A percentile compares a stretch with the other conserved stretches of the same genome.
phyloP scores from a whole-genome alignment of 1,140 invertebrate species.

The Lordiphosa mommai region DNA sequence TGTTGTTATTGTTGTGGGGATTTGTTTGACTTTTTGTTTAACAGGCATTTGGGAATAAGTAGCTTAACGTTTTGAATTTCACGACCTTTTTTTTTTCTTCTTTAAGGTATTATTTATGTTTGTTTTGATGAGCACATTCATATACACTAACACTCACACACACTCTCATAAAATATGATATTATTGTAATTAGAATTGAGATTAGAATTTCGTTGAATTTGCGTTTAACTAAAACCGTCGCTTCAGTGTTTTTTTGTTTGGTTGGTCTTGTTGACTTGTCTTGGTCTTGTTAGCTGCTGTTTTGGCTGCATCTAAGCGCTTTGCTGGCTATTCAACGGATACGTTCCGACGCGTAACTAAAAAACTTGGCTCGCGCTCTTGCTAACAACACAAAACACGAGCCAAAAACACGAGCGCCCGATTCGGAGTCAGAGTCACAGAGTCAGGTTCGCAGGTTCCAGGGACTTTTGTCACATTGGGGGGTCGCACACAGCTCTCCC shows the following conservation, averaged over 20 bases:
- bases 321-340: conserved; percentile 69
- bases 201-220: neutral
- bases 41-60: conserved; percentile 40
- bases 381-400: conserved; percentile 40
- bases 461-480: conserved; percentile 53
- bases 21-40: conserved; percentile 34
- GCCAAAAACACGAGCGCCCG: conserved; percentile 35
- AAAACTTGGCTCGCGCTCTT: conserved; percentile 73
- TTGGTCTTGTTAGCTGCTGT: conserved; percentile 31
- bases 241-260: conserved; percentile 20
- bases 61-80: conserved; percentile 52
- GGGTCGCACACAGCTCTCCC: conserved; percentile 19
- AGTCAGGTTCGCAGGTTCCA: conserved; percentile 10
- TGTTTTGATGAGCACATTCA: conserved; percentile 30
- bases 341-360: conserved; percentile 75
- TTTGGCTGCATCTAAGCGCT: conserved; percentile 64
- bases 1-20: neutral
- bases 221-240: conserved; percentile 30
- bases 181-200: conserved; percentile 1
- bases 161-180: neutral
- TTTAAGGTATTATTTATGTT: conserved; percentile 24
- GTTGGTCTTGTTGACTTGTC: conserved; percentile 19
- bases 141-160: neutral
- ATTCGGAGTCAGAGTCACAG: conserved; percentile 7
- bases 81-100: conserved; percentile 27